Conservation (phyloP, 2,113 vertebrate species). For the Tetraodon nigroviridis region DNA sequence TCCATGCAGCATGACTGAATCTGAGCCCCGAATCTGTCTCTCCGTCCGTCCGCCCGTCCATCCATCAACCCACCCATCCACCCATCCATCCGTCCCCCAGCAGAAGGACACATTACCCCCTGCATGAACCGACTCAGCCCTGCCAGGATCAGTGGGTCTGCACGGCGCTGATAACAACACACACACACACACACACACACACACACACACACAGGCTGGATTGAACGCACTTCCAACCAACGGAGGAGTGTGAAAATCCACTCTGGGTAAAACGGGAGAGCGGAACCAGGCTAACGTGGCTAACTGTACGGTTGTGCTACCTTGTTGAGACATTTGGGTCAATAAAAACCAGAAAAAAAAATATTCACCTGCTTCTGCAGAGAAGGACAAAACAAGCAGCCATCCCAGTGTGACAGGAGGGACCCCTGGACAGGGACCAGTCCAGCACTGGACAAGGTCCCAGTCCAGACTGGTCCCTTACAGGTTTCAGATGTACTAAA, state of each 20-base stretch:
- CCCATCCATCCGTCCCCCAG: conserved; percentile 5
- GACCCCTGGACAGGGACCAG: too few relatives aligned
- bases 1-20: conserved; percentile 46
- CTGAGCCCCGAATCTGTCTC: conserved; percentile 8
- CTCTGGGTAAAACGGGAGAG: conserved; percentile 18
- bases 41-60: too few relatives aligned
- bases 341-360: too few relatives aligned
- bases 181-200: conserved; percentile 19
- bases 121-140: conserved; percentile 48
- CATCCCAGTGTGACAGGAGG: too few relatives aligned
- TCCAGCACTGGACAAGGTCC: too few relatives aligned
- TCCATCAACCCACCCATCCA: too few relatives aligned
- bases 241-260: conserved; percentile 39
- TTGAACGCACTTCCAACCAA: conserved; percentile 43
- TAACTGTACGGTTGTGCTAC: background rate
- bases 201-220: conserved; percentile 17
- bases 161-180: conserved; percentile 54
- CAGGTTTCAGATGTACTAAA: too few relatives aligned
- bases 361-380: too few relatives aligned
- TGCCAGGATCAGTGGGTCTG: conserved; percentile 57
- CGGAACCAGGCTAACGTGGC: conserved; percentile 3
- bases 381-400: too few relatives aligned
- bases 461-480: too few relatives aligned
- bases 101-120: conserved; percentile 57
- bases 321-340: background rate